Conservation (phyloP, 2,888 invertebrate genomes). For the Timema cristinae region DNA sequence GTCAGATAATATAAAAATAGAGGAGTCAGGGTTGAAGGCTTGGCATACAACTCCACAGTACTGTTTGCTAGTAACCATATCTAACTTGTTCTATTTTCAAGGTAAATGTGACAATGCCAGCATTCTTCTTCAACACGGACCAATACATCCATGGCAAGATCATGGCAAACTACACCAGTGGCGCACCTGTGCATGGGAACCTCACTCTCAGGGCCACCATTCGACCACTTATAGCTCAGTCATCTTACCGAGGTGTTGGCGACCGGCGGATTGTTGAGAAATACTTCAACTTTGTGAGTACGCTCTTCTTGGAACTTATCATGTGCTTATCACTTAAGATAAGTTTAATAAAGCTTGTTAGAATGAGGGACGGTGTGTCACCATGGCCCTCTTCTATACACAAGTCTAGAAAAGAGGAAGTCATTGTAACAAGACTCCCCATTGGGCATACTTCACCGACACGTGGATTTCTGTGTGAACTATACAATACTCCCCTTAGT, state of each 20-base stretch:
- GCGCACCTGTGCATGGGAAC: conserved; percentile 85
- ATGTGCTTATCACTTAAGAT: conserved; percentile 11
- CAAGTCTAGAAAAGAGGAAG: too few relatives aligned
- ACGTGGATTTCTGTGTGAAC: too few relatives aligned
- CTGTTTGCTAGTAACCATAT: too few relatives aligned
- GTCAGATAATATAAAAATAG: too few relatives aligned
- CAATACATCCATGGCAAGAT: conserved; percentile 78
- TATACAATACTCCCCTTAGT: too few relatives aligned
- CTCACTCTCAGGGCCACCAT: conserved; percentile 78
- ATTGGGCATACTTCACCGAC: too few relatives aligned
- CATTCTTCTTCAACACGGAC: conserved; percentile 87
- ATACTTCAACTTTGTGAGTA: conserved; percentile 61
- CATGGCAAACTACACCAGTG: conserved; percentile 94
- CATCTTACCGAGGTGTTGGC: conserved; percentile 37
- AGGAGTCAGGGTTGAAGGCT: too few relatives aligned
- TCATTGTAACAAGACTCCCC: too few relatives aligned
- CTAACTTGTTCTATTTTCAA: conserved; percentile 34
- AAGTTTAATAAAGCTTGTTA: conserved; percentile 27
- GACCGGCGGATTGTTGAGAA: conserved; percentile 53
- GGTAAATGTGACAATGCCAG: conserved; percentile 94
- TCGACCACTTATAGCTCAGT: conserved; percentile 37
- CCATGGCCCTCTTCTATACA: too few relatives aligned
- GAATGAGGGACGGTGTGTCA: neutral
- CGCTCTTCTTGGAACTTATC: too few relatives aligned
- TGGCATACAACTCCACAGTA: too few relatives aligned